These are phyloP conservation scores for Pangasius mekongensis DNA, from an alignment of 2,797 vertebrate species.

Conservation along the genomic window DNA sequence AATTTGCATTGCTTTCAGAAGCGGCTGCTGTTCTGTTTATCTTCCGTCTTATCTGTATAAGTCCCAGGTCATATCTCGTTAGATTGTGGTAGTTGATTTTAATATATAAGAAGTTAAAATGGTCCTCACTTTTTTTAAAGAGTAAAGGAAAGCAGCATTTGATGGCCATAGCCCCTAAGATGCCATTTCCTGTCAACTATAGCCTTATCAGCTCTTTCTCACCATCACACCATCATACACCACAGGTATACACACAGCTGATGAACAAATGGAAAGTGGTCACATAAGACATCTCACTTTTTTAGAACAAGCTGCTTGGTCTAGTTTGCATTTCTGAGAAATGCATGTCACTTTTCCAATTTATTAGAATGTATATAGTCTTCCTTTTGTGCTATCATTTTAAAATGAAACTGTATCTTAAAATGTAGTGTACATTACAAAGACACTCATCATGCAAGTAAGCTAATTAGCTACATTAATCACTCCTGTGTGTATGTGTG, in stretches of 20 bases:
- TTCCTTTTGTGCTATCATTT: not conserved
- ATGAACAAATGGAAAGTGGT: conserved; percentile 20
- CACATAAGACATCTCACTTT: conserved; percentile 2
- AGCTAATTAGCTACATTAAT: not conserved
- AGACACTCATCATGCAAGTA: not conserved
- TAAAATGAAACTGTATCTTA: not conserved
- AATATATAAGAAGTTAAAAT: not conserved
- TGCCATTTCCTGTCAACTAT: conserved; percentile 39
- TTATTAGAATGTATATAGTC: not conserved
- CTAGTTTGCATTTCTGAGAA: conserved; percentile 24
- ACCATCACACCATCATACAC: conserved; percentile 19
- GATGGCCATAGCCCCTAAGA: conserved; percentile 6
- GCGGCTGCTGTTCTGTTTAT: not conserved
- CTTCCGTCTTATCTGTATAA: not conserved
- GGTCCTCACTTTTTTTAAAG: not conserved
- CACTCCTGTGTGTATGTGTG: not conserved
- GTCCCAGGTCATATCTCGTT: not conserved
- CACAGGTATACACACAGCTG: conserved; percentile 25
- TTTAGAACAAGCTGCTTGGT: not conserved
- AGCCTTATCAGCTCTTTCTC: conserved; percentile 8
- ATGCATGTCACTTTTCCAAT: not conserved
- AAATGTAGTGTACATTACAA: not conserved
- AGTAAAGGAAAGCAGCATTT: conserved; percentile 13
- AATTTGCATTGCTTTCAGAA: not conserved
- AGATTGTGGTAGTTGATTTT: not conserved